Base-by-base conservation (phyloP, 2,888 invertebrate species). In the Tenodera sinensis region DNA sequence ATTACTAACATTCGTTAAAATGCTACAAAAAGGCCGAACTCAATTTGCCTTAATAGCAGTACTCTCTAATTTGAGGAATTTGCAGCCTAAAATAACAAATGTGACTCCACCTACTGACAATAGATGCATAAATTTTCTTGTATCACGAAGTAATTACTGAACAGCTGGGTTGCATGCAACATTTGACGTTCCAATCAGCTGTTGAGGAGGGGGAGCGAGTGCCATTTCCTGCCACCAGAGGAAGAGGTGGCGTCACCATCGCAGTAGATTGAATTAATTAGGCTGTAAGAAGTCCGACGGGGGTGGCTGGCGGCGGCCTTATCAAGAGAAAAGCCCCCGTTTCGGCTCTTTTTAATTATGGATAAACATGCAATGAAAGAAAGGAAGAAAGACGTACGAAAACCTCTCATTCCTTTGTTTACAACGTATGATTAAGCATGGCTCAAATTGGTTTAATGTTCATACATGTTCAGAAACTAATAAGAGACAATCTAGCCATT, bases 231-330 rank as follows among this genome's bases (percentile, higher is more conserved):
- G 88, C 42, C 12, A n/a, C 88, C 34, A n/a, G 81, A 88, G 89
- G 89, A 89, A 89, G 88, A 88, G 89, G 89, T 83, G 89, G 87
- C 84, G n/a, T 20, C 84, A 88, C 54, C 83, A 42, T 28, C 30
- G 85, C 27, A 83, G 34, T 82, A 71, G 30, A 82, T 88, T 89
- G 89, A 89, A 89, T 89, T 89, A 89, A 89, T 89, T 89, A 89
- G 85, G 34, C 47, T 84, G 88, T 85, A 84, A 88, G 54, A 28
- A 84, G 88, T 84, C 71, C 84, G 88, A 84, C 42, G 30, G n/a
- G 84, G 85, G 47, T 20, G 34, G 81, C 81, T 83, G 30, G n/a
- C 81, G 84, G 34, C 12, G 27, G 81, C 83, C 87, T 87, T 87
- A 87, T 87, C 87, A 71, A 71, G 54, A 71, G 54, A 71, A 71